phyloP scores from a whole-genome alignment of 2,113 vertebrate genomes.

The Megaceryle torquata region DNA sequence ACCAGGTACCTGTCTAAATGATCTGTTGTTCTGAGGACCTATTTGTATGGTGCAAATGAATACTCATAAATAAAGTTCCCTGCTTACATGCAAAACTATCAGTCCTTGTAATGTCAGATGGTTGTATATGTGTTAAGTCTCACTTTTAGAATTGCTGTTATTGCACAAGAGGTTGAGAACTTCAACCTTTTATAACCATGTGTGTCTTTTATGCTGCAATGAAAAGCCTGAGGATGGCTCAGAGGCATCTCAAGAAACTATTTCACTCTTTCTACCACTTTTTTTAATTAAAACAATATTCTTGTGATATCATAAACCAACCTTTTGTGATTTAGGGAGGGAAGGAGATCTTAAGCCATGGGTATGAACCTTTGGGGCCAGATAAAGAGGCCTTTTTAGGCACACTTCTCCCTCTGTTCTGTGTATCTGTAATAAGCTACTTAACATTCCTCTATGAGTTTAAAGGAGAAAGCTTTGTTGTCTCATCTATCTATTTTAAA shows the following conservation, averaged over 20 bases:
- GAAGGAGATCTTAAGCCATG: not conserved
- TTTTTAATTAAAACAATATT: not conserved
- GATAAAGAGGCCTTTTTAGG: not conserved
- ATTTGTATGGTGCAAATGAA: not conserved
- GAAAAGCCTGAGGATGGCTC: not conserved
- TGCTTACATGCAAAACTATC: not conserved
- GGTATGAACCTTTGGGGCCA: not conserved
- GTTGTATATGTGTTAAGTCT: not conserved
- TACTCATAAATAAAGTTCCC: not conserved
- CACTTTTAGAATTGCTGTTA: not conserved
- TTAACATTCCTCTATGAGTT: conserved; percentile 20
- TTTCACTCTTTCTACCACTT: not conserved
- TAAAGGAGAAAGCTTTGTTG: conserved; percentile 31
- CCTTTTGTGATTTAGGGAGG: not conserved
- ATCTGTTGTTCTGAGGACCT: not conserved
- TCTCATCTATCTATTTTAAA: not conserved
- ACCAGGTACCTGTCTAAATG: not conserved
- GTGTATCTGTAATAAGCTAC: conserved; percentile 1
- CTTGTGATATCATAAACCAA: not conserved
- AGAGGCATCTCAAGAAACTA: not conserved
- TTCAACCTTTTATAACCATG: not conserved
- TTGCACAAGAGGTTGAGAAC: not conserved
- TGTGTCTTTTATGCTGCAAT: not conserved
- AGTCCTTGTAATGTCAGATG: not conserved
- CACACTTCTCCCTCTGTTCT: not conserved